phyloP scores from a whole-genome alignment of 2,113 vertebrate genomes.

The Chascanopsetta lugubris region DNA sequence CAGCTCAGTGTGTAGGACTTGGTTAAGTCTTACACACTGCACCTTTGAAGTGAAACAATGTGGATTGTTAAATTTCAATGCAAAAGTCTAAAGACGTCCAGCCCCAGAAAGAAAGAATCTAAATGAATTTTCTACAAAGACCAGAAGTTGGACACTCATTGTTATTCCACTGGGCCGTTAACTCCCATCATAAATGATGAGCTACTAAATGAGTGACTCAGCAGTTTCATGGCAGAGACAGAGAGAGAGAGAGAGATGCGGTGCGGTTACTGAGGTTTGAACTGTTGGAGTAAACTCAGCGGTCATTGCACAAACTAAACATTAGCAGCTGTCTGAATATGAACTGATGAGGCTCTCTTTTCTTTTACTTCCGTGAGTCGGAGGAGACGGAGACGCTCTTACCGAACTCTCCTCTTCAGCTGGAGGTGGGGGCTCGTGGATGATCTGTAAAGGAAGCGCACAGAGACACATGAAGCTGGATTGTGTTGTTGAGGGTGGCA shows the following conservation, averaged over 20 bases:
- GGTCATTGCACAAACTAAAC: slow-evolving; percentile 44
- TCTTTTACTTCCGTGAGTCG: background rate
- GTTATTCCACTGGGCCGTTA: slow-evolving; percentile 43
- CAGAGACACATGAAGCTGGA: background rate
- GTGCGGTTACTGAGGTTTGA: slow-evolving; percentile 37
- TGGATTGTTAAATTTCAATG: background rate
- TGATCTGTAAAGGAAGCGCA: slow-evolving; percentile 68
- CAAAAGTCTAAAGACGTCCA: background rate
- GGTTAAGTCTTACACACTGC: no score
- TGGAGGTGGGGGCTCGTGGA: slow-evolving; percentile 81
- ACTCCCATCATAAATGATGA: slow-evolving; percentile 28
- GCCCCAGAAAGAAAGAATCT: slow-evolving; percentile 12
- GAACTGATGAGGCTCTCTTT: slow-evolving; percentile 26
- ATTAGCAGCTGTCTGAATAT: slow-evolving; percentile 25
- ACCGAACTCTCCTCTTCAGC: slow-evolving; percentile 80
- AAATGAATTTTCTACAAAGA: background rate
- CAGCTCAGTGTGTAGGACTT: no score
- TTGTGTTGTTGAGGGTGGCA: slow-evolving; percentile 7
- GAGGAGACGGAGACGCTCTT: slow-evolving; percentile 38
- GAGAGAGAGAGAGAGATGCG: slow-evolving; percentile 15
- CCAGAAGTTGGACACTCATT: slow-evolving; percentile 25
- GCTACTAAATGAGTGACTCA: slow-evolving; percentile 14
- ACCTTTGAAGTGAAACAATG: slow-evolving; percentile 10
- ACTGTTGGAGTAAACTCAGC: slow-evolving; percentile 20
- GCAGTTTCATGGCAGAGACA: slow-evolving; percentile 18